Conservation (phyloP, 2,113 vertebrate genomes). For the Paradoxurus hermaphroditus region DNA sequence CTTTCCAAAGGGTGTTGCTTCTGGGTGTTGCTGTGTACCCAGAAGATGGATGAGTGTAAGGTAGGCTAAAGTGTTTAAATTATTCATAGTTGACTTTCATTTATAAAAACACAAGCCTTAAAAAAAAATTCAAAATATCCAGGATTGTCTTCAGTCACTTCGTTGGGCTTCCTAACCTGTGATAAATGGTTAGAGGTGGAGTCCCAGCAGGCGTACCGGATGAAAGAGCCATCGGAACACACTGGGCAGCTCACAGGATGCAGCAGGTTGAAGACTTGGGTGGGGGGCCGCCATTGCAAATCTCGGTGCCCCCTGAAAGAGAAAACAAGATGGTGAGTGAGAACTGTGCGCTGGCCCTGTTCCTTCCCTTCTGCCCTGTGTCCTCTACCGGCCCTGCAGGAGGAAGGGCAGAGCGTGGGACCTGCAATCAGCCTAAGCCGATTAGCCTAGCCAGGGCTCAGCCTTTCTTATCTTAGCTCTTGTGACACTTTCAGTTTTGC, state of each 20-base stretch:
- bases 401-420: background rate
- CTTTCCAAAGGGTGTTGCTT: background rate
- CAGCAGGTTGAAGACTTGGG: conserved; percentile 83
- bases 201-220: background rate
- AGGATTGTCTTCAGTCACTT: background rate
- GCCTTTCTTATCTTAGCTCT: background rate
- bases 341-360: accelerated
- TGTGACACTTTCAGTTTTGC: background rate
- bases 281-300: conserved; percentile 79
- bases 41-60: background rate
- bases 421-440: background rate
- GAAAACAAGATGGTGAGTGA: background rate
- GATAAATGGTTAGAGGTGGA: background rate
- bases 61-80: background rate
- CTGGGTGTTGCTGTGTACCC: background rate
- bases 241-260: conserved; percentile 75
- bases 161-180: background rate
- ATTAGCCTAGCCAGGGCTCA: background rate
- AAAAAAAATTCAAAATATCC: background rate
- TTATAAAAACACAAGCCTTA: conserved; percentile 48
- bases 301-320: conserved; percentile 68
- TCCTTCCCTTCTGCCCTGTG: background rate
- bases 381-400: background rate
- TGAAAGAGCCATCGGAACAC: background rate
- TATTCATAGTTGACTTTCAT: background rate